phyloP scores from a whole-genome alignment of 2,888 invertebrate genomes.

The Dyspetes luteomarginatus region DNA sequence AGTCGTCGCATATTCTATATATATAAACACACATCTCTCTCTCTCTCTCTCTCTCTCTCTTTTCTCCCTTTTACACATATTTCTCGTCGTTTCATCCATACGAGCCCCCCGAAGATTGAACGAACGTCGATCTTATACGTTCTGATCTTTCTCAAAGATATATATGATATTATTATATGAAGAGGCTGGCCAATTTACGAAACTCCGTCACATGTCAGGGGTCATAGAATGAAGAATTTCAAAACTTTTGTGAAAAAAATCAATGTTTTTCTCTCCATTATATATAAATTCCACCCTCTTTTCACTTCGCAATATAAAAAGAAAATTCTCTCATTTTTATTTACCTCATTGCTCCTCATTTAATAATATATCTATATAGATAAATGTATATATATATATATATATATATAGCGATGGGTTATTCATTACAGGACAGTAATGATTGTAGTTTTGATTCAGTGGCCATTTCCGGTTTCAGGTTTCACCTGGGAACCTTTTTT shows the following conservation, averaged over 20 bases:
- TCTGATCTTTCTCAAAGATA: neutral
- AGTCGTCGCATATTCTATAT: constrained; percentile 44
- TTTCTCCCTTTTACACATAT: constrained; percentile 12
- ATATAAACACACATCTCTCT: constrained; percentile 49
- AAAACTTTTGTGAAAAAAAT: constrained; percentile 41
- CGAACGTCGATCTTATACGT: neutral
- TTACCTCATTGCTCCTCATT: too few relatives aligned
- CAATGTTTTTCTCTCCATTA: constrained; percentile 23
- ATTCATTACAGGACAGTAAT: constrained; percentile 53
- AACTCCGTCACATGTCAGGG: constrained; percentile 69
- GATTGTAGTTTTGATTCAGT: constrained; percentile 40
- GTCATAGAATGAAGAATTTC: constrained; percentile 13
- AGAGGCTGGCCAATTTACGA: constrained; percentile 75
- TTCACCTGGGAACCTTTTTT: constrained; percentile 71
- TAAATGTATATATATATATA: constrained; percentile 4
- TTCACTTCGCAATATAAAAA: neutral
- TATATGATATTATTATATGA: neutral
- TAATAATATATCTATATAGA: too few relatives aligned
- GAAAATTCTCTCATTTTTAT: neutral
- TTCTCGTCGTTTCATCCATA: neutral
- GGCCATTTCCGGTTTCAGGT: constrained; percentile 69
- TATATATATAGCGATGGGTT: constrained; percentile 31
- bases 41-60: constrained; percentile 33
- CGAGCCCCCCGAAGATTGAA: constrained; percentile 26
- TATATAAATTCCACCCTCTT: constrained; percentile 26